phyloP scores from a whole-genome alignment of 64 coral and sea anemone genomes.

The Dendronephthya gigantea region DNA sequence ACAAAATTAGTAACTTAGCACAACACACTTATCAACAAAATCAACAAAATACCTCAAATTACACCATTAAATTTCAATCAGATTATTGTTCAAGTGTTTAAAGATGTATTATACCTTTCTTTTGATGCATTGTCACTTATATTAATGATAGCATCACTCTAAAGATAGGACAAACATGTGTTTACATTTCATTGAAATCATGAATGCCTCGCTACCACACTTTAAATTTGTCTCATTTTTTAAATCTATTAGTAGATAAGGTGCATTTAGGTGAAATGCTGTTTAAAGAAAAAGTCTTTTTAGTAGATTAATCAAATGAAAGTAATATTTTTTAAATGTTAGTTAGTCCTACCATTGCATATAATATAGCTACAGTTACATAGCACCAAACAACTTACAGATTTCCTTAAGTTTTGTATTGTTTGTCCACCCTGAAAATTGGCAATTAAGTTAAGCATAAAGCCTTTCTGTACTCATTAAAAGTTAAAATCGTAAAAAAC shows the following conservation, averaged over 20 bases:
- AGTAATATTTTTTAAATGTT: background rate
- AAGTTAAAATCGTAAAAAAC: background rate
- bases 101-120: background rate
- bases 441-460: background rate
- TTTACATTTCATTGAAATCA: background rate
- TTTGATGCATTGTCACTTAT: constrained; percentile 9
- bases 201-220: too few relatives aligned
- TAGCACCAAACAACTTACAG: background rate
- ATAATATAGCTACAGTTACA: too few relatives aligned
- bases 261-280: too few relatives aligned
- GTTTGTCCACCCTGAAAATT: background rate
- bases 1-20: background rate
- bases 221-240: too few relatives aligned
- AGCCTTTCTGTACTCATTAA: background rate
- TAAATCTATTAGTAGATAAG: too few relatives aligned
- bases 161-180: background rate
- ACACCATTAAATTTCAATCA: background rate
- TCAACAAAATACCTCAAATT: too few relatives aligned
- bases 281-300: too few relatives aligned
- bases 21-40: too few relatives aligned
- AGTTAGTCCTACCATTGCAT: background rate
- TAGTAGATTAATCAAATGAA: too few relatives aligned
- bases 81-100: background rate
- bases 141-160: constrained; percentile 20
- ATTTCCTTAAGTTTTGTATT: background rate